Percentiles rank a stretch among this genome's conserved stretches.
phyloP scores from a whole-genome alignment of 2,113 vertebrate genomes.

The Leuciscus idus region DNA sequence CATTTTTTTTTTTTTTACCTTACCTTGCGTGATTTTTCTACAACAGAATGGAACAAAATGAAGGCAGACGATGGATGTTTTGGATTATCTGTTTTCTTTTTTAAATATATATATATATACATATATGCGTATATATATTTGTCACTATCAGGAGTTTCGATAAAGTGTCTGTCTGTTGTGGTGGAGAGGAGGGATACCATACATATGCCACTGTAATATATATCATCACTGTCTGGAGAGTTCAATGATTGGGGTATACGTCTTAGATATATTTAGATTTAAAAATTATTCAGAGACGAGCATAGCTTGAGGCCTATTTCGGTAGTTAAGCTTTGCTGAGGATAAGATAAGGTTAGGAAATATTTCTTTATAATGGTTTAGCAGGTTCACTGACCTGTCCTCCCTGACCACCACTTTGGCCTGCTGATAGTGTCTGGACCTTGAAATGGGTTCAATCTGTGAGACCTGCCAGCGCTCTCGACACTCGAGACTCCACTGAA shows the following conservation, averaged over 20 bases:
- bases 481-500: conserved; percentile 56
- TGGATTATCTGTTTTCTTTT: conserved; percentile 25
- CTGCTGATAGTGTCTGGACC: conserved; percentile 41
- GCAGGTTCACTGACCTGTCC: conserved; percentile 21
- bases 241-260: conserved; percentile 46
- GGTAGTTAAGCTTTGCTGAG: conserved; percentile 49
- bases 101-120: neutral
- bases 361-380: conserved; percentile 48
- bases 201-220: conserved; percentile 48
- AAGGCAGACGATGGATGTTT: conserved; percentile 64
- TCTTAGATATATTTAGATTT: conserved; percentile 41
- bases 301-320: conserved; percentile 49
- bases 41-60: conserved; percentile 67
- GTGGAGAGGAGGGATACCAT: conserved; percentile 37
- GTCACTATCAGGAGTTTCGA: conserved; percentile 45
- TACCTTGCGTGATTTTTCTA: conserved; percentile 72
- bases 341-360: conserved; percentile 52
- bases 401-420: conserved; percentile 35
- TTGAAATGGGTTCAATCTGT: conserved; percentile 42
- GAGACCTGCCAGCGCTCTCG: conserved; percentile 61
- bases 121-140: conserved; percentile 33
- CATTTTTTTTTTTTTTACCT: conserved; percentile 69
- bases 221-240: conserved; percentile 44
- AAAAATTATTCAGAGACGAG: conserved; percentile 42
- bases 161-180: conserved; percentile 46